phyloP scores from a whole-genome alignment of 2,888 invertebrate species.

The Apamea monoglypha region DNA sequence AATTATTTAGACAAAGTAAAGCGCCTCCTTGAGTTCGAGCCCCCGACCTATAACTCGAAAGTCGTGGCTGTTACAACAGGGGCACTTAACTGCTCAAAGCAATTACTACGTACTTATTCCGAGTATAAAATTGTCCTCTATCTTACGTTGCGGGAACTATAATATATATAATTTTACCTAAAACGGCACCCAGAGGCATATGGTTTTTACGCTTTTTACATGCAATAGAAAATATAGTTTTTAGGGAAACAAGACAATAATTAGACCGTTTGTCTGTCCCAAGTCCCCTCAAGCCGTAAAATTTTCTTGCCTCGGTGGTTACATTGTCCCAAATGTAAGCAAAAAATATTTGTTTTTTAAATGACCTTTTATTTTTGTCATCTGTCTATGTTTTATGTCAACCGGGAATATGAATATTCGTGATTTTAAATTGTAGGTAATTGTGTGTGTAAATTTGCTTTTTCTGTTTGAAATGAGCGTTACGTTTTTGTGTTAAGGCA shows the following conservation, averaged over 20 bases:
- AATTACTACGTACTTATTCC: no score
- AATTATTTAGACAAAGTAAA: no score
- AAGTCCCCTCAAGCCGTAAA: slow-evolving; percentile 55
- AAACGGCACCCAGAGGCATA: slow-evolving; percentile 10
- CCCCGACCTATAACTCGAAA: no score
- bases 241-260: slow-evolving; percentile 64
- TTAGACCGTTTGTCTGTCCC: slow-evolving; percentile 59
- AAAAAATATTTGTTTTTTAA: slow-evolving; percentile 54
- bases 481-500: slow-evolving; percentile 1
- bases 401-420: slow-evolving; percentile 53
- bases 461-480: neutral
- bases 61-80: no score
- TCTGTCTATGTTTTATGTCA: slow-evolving; percentile 50
- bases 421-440: slow-evolving; percentile 39
- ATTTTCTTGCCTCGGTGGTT: slow-evolving; percentile 63
- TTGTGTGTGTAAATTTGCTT: slow-evolving; percentile 28
- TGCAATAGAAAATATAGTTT: slow-evolving; percentile 43
- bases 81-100: no score
- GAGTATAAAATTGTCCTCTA: no score
- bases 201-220: slow-evolving; percentile 41
- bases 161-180: no score
- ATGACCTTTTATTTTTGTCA: slow-evolving; percentile 56
- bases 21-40: no score
- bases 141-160: no score
- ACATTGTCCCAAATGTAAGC: slow-evolving; percentile 59